Percentiles rank a stretch among this genome's conserved stretches.
Evolutionary conservation across 2,113 vertebrate species (phyloP).

Genomic region (Tachuris rubrigastra): DNA sequence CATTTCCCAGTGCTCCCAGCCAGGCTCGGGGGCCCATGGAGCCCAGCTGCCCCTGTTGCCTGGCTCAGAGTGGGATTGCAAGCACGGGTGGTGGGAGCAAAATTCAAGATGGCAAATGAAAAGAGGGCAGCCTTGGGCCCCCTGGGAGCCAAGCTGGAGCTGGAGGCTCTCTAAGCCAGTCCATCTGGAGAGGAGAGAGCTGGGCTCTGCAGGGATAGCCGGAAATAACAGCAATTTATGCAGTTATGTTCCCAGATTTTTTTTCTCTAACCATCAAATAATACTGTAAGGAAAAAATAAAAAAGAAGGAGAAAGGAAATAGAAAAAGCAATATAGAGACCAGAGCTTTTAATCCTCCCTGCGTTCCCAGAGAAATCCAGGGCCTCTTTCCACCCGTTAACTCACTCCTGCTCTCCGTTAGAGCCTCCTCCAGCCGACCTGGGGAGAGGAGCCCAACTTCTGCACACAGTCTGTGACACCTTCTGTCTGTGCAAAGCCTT

Average conservation of each 20-base stretch:
- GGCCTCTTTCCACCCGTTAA: constrained; percentile 39
- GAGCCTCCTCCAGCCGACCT: not conserved
- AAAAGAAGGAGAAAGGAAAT: not conserved
- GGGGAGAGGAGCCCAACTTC: not conserved
- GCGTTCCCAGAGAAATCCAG: constrained; percentile 22
- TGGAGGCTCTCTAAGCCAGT: constrained; percentile 4
- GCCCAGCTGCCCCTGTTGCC: not conserved
- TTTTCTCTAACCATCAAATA: constrained; percentile 46
- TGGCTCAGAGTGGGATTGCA: not conserved
- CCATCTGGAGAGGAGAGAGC: constrained; percentile 49
- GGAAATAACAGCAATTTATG: constrained; percentile 60
- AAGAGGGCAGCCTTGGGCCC: not conserved
- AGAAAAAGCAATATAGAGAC: constrained; percentile 62
- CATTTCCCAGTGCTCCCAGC: not conserved
- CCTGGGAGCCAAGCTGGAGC: not conserved
- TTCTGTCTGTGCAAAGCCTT: not conserved
- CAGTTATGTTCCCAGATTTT: constrained; percentile 51
- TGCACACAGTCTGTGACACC: not conserved
- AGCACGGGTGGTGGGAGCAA: not conserved
- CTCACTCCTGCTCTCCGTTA: not conserved
- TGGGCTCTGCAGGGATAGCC: constrained; percentile 27
- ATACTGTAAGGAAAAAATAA: not conserved
- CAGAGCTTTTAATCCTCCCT: constrained; percentile 45
- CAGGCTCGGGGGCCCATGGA: rapidly evolving
- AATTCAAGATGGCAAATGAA: not conserved